phyloP scores from a whole-genome alignment of 2,888 invertebrate species.

The Opisthograptis luteolata region DNA sequence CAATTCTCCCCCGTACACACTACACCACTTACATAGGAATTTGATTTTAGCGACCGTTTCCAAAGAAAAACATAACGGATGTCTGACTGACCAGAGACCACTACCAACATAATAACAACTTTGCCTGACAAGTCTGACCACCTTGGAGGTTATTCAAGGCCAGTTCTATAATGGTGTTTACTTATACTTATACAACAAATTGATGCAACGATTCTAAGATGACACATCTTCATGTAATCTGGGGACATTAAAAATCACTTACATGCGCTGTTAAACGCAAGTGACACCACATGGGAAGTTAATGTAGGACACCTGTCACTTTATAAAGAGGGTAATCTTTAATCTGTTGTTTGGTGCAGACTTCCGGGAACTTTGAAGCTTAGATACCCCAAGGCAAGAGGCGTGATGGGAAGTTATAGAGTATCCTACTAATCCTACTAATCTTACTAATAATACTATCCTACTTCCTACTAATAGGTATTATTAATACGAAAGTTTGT shows the following conservation, averaged over 20 bases:
- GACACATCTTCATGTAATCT: slow-evolving; percentile 23
- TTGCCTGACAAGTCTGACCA: slow-evolving; percentile 1
- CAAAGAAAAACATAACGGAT: too few relatives aligned
- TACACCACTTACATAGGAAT: too few relatives aligned
- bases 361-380: not conserved
- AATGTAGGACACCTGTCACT: not conserved
- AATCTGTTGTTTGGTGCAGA: not conserved
- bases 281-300: slow-evolving; percentile 10
- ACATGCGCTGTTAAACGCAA: slow-evolving; percentile 14
- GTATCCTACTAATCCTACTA: too few relatives aligned
- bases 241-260: slow-evolving; percentile 23
- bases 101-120: too few relatives aligned
- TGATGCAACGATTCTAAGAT: slow-evolving; percentile 19
- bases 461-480: too few relatives aligned
- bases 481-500: too few relatives aligned
- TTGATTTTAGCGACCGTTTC: too few relatives aligned
- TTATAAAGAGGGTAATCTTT: not conserved
- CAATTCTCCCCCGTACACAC: too few relatives aligned
- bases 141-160: slow-evolving; percentile 21
- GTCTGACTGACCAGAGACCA: too few relatives aligned
- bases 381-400: not conserved
- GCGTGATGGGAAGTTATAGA: too few relatives aligned
- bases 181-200: slow-evolving; percentile 13
- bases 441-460: too few relatives aligned
- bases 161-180: slow-evolving; percentile 10